Percentiles rank a stretch among this genome's conserved stretches.
These are phyloP conservation scores for Neocrepidodera transversa DNA, from an alignment of 2,888 invertebrate genomes.

Conservation along the genomic window DNA sequence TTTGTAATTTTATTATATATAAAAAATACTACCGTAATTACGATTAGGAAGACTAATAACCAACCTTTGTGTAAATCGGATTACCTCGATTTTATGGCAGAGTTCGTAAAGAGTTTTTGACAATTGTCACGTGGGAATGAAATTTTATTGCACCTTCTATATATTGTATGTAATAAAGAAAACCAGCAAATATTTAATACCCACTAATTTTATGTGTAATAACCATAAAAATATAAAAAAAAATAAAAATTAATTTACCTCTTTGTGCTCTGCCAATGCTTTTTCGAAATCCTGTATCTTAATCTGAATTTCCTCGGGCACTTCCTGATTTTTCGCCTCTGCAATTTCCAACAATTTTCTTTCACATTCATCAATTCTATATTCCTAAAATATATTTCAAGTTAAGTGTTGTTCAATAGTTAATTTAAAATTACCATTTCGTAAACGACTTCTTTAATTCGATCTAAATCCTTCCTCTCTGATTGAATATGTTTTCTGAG, in stretches of 20 bases:
- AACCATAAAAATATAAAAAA: background rate
- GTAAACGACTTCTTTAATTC: slow-evolving; percentile 68
- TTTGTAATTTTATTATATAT: too few species aligned
- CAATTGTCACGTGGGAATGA: too few species aligned
- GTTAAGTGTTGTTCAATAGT: slow-evolving; percentile 5
- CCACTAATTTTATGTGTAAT: background rate
- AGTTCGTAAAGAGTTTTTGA: too few species aligned
- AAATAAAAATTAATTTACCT: slow-evolving; percentile 49
- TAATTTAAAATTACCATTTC: slow-evolving; percentile 63
- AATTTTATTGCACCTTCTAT: too few species aligned
- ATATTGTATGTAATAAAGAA: too few species aligned
- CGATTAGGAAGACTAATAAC: too few species aligned
- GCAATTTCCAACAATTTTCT: slow-evolving; percentile 56
- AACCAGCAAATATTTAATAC: too few species aligned
- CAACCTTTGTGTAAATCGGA: too few species aligned
- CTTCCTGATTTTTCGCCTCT: slow-evolving; percentile 52
- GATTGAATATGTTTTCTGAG: slow-evolving; percentile 60
- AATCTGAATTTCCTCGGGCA: slow-evolving; percentile 51
- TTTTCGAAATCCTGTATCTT: slow-evolving; percentile 62
- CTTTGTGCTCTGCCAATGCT: slow-evolving; percentile 57
- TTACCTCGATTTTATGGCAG: too few species aligned
- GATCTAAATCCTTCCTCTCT: slow-evolving; percentile 62
- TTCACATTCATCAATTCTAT: slow-evolving; percentile 60
- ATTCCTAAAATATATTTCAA: slow-evolving; percentile 39
- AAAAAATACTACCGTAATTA: too few species aligned